Evolutionary conservation across 2,888 invertebrate genomes (phyloP), one percentile per base, ranked within the genome.

Genomic region (Euclidia mi): DNA sequence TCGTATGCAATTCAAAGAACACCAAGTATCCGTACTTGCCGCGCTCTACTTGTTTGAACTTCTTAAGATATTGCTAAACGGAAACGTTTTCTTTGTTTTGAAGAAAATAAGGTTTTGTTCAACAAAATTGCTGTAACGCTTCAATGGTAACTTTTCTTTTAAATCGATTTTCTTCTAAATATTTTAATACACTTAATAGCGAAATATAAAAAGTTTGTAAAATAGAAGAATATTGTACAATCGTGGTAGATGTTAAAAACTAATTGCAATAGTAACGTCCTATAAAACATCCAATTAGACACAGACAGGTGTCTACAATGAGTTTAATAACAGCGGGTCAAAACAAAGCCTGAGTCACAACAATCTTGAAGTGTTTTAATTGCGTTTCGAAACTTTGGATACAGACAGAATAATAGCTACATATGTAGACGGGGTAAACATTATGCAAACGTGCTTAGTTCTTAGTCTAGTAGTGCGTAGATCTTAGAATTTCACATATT

Each of bases 271-370:
- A 28, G 40, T 34, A 50, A 48, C 42, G 47, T 51, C 56, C 53
- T 48, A 46, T 55, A 60, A 68, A 71, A 60, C 48, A 18, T 53
- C 12, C 32, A 71, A 66, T 68, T 71, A 60, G 50, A 60, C 9
- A 14, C 34, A 14, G 34, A 34, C 67, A 60, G 56, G 56, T 68
- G 71, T 46, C 40, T 49, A 42, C 53, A 53, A 57, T 34, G 56
- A 31, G 52, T 68, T 65, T 51, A 51, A 71, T 71, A 68, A 71
- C 61, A 60, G 53, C 35, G 42, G 18, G 25, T 47, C 42, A 35
- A 56, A 34, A 50, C 51, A 71, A 51, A 53, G 32, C 52, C 53
- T 31, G 38, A 38, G 56, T 52, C 49, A 53, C 51, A 51, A 59
- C 38, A 65, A 70, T 50, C 53, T 56, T 11, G 42, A 60, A 51